Evolutionary conservation across 2,113 vertebrate species (phyloP), one percentile per base, ranked within the genome.

Genomic region (Rutilus rutilus): DNA sequence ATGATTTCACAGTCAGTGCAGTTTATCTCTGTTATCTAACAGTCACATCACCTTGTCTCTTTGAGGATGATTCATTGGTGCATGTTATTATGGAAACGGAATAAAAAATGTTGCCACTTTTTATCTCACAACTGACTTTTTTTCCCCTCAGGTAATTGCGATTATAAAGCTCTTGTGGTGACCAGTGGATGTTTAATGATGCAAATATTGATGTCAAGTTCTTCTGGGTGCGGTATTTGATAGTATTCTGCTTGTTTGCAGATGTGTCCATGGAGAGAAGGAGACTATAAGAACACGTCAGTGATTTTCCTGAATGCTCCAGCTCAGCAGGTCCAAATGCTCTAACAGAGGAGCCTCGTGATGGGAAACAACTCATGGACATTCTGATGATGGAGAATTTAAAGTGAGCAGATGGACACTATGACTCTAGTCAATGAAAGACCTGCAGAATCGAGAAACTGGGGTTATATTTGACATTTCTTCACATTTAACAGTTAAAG

Each of bases 221-320:
- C 8, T 81, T 47, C 60, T 33, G 54, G 27, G 8, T 52, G 57
- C 23, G 42, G 10, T n/a, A 25, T 79, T 79, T 79, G 3, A 62
- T 45, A 3, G 4, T n/a, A 1, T 80, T 76, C 19, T 71, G 0
- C 27, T 30, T 1, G n/a, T 82, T 82, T 54, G 1, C 80, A 94
- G 92, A 79, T 88, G 5, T 76, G 42, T 47, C 80, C 86, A 5
- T 11, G 2, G 5, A 89, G 19, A 27, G n/a, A 11, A 11, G 42
- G 3, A 27, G 90, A 91, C 81, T 82, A 15, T 33, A 83, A 89
- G 27, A 69, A 79, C n/a, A 2, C 75, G 39, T 2, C 89, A 5
- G 64, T 92, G 11, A 6, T 91, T 90, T 92, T 90, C 79, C 77
- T 85, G 14, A 92, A 92, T 84, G 83, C 30, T 30, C 74, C 86